These are phyloP conservation scores for Gila robusta DNA, from an alignment of 2,797 vertebrate species.

Conservation along the genomic window DNA sequence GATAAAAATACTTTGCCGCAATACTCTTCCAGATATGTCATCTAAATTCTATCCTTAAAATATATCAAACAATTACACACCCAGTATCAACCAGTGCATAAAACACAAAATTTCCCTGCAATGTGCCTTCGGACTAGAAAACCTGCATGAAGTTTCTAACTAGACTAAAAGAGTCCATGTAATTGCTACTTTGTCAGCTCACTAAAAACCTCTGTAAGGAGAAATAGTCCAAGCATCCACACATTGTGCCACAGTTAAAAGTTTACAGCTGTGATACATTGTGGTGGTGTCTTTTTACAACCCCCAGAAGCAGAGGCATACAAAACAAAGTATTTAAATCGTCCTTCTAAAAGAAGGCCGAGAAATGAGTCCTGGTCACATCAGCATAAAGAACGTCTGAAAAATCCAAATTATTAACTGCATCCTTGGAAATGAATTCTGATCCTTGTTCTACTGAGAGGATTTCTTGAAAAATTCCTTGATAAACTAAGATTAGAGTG, in stretches of 20 bases:
- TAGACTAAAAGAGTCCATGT: conserved; percentile 38
- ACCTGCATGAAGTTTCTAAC: conserved; percentile 36
- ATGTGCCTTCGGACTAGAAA: conserved; percentile 53
- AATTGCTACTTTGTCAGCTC: conserved; percentile 37
- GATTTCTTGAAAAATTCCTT: conserved; percentile 28
- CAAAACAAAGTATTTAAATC: conserved; percentile 23
- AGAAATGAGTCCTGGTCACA: conserved; percentile 8
- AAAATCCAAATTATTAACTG: conserved; percentile 32
- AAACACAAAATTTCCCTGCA: conserved; percentile 50
- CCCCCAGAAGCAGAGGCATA: conserved; percentile 18
- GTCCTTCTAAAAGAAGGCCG: conserved; percentile 31
- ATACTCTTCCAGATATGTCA: conserved; percentile 60
- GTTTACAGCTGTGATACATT: conserved; percentile 40
- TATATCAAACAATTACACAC: conserved; percentile 57
- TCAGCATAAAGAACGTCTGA: conserved; percentile 13
- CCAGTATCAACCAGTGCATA: conserved; percentile 54
- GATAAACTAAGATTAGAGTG: conserved; percentile 30
- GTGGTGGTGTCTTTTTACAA: conserved; percentile 24
- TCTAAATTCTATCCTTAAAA: conserved; percentile 62
- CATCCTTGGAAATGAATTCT: conserved; percentile 25
- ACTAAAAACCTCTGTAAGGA: conserved; percentile 25
- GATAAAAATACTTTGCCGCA: conserved; percentile 62
- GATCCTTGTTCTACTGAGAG: conserved; percentile 24
- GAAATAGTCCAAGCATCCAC: conserved; percentile 24
- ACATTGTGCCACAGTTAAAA: conserved; percentile 46